These are phyloP conservation scores for Odontomachus brunneus DNA, from an alignment of 1,140 invertebrate species.

Conservation along the genomic window DNA sequence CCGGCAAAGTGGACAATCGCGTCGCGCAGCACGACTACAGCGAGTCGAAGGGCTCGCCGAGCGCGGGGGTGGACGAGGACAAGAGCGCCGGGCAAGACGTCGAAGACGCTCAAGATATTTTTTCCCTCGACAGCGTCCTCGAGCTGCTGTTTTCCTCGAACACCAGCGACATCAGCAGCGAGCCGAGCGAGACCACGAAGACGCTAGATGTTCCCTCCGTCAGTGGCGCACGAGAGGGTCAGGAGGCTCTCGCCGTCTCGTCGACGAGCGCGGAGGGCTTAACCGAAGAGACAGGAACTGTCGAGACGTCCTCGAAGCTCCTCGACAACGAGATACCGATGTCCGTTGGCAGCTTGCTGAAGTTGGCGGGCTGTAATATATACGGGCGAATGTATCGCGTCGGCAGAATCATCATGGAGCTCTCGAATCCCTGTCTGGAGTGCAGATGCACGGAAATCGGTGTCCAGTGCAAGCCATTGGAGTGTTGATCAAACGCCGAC, in stretches of 20 bases:
- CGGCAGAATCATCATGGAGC: conserved; percentile 92
- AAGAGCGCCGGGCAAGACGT: conserved; percentile 76
- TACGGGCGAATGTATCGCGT: conserved; percentile 96
- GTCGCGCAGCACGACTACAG: conserved; percentile 63
- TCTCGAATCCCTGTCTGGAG: conserved; percentile 92
- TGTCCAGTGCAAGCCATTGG: conserved; percentile 92
- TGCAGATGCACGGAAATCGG: conserved; percentile 95
- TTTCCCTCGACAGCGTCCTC: conserved; percentile 87
- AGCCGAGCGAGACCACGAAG: background rate
- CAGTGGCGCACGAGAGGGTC: background rate
- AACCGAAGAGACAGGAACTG: conserved; percentile 65
- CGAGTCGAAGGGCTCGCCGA: background rate
- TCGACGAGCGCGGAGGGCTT: conserved; percentile 58
- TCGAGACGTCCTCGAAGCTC: conserved; percentile 68
- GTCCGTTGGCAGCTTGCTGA: conserved; percentile 87
- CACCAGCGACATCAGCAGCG: conserved; percentile 4
- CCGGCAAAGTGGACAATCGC: too few species aligned
- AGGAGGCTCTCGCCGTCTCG: conserved; percentile 43
- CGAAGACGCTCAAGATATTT: conserved; percentile 83
- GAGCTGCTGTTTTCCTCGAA: conserved; percentile 85
- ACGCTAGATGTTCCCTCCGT: conserved; percentile 8
- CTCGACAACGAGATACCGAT: conserved; percentile 67
- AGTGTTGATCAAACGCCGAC: conserved; percentile 85
- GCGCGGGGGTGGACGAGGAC: background rate
- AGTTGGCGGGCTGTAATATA: conserved; percentile 95